phyloP scores from a whole-genome alignment of 2,113 vertebrate species.

The Antechinus flavipes region DNA sequence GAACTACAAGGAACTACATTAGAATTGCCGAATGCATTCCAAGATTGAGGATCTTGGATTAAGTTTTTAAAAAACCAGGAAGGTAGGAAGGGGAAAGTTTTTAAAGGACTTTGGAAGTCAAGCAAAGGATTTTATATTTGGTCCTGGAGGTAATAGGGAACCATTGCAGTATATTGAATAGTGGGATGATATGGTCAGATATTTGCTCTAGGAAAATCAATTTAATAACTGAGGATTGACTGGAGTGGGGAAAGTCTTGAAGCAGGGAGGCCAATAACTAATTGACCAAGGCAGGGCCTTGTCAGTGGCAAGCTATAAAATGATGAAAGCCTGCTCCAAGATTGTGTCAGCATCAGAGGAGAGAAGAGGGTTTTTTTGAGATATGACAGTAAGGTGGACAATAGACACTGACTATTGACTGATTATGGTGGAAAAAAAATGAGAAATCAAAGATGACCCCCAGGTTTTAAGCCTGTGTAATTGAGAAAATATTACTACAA shows the following conservation, averaged over 20 bases:
- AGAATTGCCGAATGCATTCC: neutral
- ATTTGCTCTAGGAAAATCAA: neutral
- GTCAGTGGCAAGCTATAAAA: neutral
- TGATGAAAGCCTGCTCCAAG: neutral
- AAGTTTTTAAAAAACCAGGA: neutral
- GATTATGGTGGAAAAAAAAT: neutral
- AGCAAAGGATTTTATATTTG: neutral
- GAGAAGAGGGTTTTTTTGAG: neutral
- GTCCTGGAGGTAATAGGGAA: neutral
- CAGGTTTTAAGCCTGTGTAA: neutral
- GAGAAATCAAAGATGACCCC: neutral
- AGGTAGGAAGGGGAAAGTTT: neutral
- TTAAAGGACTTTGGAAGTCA: neutral
- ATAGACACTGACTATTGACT: neutral
- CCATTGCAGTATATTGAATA: neutral
- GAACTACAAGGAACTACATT: neutral
- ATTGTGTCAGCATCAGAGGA: neutral
- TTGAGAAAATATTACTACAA: neutral
- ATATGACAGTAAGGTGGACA: neutral
- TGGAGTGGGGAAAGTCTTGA: neutral
- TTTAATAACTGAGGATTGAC: neutral
- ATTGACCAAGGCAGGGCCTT: neutral
- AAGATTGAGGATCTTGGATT: neutral
- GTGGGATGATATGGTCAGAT: neutral
- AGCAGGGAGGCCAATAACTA: neutral